A percentile compares a stretch with the other conserved stretches of the same genome.
Evolutionary conservation across 2,797 vertebrate genomes (phyloP).

Genomic region (Strix occidentalis): DNA sequence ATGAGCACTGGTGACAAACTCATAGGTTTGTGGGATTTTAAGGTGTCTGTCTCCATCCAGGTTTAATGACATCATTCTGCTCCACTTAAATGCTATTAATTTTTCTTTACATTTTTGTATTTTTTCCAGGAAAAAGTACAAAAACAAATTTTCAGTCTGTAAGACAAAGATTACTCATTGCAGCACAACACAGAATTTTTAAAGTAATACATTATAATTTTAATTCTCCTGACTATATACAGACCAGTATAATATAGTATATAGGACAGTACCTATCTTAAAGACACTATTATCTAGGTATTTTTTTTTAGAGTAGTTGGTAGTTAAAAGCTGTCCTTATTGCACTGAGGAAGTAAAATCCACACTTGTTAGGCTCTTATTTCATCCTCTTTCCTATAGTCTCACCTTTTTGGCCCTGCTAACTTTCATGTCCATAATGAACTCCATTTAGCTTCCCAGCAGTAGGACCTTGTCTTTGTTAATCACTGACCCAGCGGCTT

Average conservation of each 20-base stretch:
- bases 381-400: constrained; percentile 59
- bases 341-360: constrained; percentile 63
- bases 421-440: constrained; percentile 70
- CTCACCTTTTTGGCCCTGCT: constrained; percentile 62
- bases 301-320: neutral
- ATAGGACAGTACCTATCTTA: neutral
- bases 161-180: neutral
- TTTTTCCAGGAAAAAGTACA: neutral
- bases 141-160: neutral
- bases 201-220: neutral
- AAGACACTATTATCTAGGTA: neutral
- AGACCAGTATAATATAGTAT: neutral
- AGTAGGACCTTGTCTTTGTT: constrained; percentile 59
- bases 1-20: neutral
- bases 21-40: neutral
- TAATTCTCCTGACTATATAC: neutral
- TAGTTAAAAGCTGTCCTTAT: constrained; percentile 53
- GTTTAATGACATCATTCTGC: neutral
- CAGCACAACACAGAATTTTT: neutral
- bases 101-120: neutral
- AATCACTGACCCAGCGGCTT: constrained; percentile 49
- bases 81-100: neutral
- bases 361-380: constrained; percentile 68
- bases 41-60: neutral
- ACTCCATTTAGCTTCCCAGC: constrained; percentile 69